Conservation (phyloP, 2,888 invertebrate species). For the Eustalomyia histrio region DNA sequence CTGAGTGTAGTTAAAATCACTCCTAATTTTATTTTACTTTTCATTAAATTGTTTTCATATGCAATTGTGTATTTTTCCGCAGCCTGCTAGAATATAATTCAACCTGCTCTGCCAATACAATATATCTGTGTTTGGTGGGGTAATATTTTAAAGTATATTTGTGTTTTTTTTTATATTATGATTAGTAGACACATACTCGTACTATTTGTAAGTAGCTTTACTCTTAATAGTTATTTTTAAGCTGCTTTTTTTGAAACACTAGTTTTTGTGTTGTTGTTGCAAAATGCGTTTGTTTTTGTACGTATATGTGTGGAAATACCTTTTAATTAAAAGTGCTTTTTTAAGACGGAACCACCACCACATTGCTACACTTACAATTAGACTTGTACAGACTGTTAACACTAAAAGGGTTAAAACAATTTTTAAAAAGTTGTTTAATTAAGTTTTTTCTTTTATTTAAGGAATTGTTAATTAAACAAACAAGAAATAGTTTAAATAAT, state of each 20-base stretch:
- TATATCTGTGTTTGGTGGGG: background rate
- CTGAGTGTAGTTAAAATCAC: too few relatives aligned
- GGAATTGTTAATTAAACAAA: conserved; percentile 45
- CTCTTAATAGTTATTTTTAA: conserved; percentile 44
- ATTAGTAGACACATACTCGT: conserved; percentile 19
- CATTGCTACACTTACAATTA: background rate
- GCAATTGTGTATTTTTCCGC: conserved; percentile 13
- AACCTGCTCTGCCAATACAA: conserved; percentile 13
- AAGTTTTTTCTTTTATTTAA: conserved; percentile 20
- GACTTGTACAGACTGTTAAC: background rate
- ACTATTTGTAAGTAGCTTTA: conserved; percentile 47
- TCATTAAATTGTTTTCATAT: too few relatives aligned
- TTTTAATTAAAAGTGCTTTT: conserved; percentile 49
- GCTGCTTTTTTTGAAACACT: conserved; percentile 34
- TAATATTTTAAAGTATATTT: background rate
- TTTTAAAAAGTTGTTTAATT: conserved; percentile 35
- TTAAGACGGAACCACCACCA: conserved; percentile 36
- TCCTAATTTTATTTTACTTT: too few relatives aligned
- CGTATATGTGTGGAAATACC: conserved; percentile 32
- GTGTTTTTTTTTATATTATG: conserved; percentile 20
- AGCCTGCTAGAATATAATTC: conserved; percentile 51
- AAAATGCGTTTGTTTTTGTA: conserved; percentile 12
- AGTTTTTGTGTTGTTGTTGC: background rate
- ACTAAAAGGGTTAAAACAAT: conserved; percentile 37
- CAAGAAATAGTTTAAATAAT: conserved; percentile 52